Conservation (phyloP, 2,113 vertebrate genomes). For the Melanotaenia duboulayi region DNA sequence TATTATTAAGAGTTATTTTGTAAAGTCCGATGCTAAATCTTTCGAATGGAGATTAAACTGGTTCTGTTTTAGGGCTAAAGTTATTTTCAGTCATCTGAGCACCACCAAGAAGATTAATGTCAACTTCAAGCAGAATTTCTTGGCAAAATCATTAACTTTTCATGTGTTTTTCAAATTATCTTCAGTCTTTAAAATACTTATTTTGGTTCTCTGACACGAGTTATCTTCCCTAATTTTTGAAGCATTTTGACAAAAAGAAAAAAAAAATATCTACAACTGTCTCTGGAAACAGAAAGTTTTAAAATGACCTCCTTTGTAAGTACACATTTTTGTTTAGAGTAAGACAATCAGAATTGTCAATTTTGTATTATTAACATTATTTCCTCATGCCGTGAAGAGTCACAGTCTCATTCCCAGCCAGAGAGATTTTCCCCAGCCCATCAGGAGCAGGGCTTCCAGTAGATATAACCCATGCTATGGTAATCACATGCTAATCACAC, state of each 20-base stretch:
- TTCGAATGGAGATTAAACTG: too few relatives aligned
- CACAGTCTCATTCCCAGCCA: slow-evolving; percentile 67
- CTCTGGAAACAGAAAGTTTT: slow-evolving; percentile 12
- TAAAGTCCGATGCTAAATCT: too few relatives aligned
- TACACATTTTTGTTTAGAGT: slow-evolving; percentile 65
- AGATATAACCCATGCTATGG: slow-evolving; percentile 77
- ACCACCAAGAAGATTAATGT: background rate
- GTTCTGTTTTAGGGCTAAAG: background rate
- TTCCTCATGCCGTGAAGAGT: slow-evolving; percentile 57
- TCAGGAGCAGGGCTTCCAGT: slow-evolving; percentile 66
- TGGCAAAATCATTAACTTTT: too few relatives aligned
- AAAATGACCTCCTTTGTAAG: slow-evolving; percentile 31
- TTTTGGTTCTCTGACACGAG: background rate
- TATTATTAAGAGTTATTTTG: background rate
- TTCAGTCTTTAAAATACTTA: background rate
- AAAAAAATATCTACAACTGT: slow-evolving; percentile 1
- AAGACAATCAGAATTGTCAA: slow-evolving; percentile 71
- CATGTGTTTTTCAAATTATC: background rate
- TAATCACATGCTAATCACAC: slow-evolving; percentile 83
- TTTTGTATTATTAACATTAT: slow-evolving; percentile 70
- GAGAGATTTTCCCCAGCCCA: slow-evolving; percentile 62
- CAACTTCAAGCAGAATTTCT: background rate
- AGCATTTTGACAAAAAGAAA: slow-evolving; percentile 1
- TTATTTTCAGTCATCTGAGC: too few relatives aligned
- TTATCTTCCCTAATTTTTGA: background rate